phyloP scores from a whole-genome alignment of 2,797 vertebrate genomes.

The Phoeniculus purpureus region DNA sequence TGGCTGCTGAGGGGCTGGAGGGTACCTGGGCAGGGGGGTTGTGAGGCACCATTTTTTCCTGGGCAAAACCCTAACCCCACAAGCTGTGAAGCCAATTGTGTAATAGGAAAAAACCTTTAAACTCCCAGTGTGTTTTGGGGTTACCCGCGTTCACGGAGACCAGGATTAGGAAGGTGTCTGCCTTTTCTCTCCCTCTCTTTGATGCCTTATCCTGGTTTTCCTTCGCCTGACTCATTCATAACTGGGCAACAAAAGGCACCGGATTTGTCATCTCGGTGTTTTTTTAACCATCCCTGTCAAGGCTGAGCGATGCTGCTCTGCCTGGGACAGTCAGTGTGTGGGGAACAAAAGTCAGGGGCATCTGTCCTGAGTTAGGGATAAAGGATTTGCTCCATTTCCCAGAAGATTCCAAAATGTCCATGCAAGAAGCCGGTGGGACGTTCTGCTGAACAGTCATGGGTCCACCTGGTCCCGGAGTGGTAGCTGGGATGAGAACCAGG shows the following conservation, averaged over 20 bases:
- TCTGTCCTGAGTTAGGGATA: constrained; percentile 12
- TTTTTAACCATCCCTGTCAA: not conserved
- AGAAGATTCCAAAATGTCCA: rapidly evolving
- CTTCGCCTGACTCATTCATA: constrained; percentile 47
- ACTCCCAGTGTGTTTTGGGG: not conserved
- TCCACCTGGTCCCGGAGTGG: not conserved
- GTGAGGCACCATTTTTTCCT: not conserved
- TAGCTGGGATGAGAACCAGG: rapidly evolving
- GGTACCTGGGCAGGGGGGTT: not conserved
- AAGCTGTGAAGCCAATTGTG: not conserved
- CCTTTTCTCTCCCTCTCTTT: constrained; percentile 19
- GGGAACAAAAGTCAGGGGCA: not conserved
- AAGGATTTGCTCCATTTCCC: not conserved
- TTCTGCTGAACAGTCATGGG: not conserved
- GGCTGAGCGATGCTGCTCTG: constrained; percentile 22
- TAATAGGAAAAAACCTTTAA: not conserved
- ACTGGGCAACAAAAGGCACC: constrained; percentile 13
- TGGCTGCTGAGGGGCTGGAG: not conserved
- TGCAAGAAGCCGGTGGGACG: not conserved
- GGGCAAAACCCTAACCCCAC: not conserved
- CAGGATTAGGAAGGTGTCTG: constrained; percentile 63
- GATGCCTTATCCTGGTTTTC: constrained; percentile 52
- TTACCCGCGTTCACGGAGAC: constrained; percentile 31
- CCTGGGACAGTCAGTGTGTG: rapidly evolving
- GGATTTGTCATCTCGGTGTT: constrained; percentile 10